Conservation (phyloP, 2,797 vertebrate genomes). For the Sebastes cheni region DNA sequence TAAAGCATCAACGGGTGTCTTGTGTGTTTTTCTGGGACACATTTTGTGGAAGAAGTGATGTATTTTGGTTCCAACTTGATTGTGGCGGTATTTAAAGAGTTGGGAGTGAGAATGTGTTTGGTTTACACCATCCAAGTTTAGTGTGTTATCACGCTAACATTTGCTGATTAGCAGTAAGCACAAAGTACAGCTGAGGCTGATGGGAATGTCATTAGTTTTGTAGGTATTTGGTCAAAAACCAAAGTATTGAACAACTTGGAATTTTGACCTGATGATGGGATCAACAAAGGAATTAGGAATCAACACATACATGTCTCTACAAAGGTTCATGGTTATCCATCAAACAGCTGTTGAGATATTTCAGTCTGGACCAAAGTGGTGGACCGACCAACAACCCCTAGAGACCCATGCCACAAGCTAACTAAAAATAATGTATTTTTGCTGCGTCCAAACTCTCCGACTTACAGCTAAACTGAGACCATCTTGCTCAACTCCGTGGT, state of each 20-base stretch:
- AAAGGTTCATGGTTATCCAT: neutral
- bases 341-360: neutral
- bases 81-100: neutral
- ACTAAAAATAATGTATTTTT: slow-evolving; percentile 9
- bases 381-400: neutral
- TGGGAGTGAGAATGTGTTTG: neutral
- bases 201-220: neutral
- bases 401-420: neutral
- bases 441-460: neutral
- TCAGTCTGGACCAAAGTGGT: neutral
- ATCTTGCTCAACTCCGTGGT: slow-evolving; percentile 22
- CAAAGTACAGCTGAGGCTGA: neutral
- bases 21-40: neutral
- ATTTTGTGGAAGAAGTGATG: neutral
- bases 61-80: neutral
- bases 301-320: neutral
- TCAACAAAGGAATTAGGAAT: neutral
- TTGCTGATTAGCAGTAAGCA: neutral
- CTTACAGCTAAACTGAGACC: slow-evolving; percentile 18
- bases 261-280: neutral
- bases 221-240: neutral
- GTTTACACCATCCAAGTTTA: neutral
- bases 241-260: neutral
- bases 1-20: neutral
- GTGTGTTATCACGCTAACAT: neutral